These are phyloP conservation scores for Leucoraja ocellata DNA, from an alignment of 2,797 vertebrate genomes.

Conservation along the genomic window DNA sequence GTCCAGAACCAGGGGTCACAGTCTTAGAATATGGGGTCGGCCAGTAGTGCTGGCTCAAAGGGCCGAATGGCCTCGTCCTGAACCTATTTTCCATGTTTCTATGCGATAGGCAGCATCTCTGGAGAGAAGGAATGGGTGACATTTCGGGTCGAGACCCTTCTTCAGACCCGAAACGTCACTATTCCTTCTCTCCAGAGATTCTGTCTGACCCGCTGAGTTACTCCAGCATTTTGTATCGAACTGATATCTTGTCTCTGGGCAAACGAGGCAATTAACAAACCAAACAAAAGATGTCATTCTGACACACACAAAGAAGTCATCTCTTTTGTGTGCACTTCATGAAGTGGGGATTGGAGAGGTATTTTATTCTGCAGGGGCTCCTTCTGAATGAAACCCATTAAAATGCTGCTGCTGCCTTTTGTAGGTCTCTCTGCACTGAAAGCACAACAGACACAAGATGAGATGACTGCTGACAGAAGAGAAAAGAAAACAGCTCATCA, in stretches of 20 bases:
- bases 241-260: not conserved
- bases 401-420: not conserved
- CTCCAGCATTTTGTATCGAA: too few relatives aligned
- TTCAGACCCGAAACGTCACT: too few relatives aligned
- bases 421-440: not conserved
- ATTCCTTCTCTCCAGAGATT: too few relatives aligned
- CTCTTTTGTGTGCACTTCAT: not conserved
- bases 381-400: constrained; percentile 19
- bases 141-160: too few relatives aligned
- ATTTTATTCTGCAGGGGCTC: not conserved
- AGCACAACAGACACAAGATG: not conserved
- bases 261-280: not conserved
- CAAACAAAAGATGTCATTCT: not conserved
- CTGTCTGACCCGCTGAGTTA: too few relatives aligned
- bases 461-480: not conserved
- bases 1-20: too few relatives aligned
- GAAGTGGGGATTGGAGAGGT: not conserved
- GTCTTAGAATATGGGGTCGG: too few relatives aligned
- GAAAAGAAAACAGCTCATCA: not conserved
- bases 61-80: too few relatives aligned
- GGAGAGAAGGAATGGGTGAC: too few relatives aligned
- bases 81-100: too few relatives aligned
- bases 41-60: too few relatives aligned
- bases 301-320: not conserved
- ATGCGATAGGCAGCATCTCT: too few relatives aligned